Percentiles rank a stretch among this genome's conserved stretches.
phyloP scores from a whole-genome alignment of 92 coral and sea anemone genomes.

The Ricordea florida region DNA sequence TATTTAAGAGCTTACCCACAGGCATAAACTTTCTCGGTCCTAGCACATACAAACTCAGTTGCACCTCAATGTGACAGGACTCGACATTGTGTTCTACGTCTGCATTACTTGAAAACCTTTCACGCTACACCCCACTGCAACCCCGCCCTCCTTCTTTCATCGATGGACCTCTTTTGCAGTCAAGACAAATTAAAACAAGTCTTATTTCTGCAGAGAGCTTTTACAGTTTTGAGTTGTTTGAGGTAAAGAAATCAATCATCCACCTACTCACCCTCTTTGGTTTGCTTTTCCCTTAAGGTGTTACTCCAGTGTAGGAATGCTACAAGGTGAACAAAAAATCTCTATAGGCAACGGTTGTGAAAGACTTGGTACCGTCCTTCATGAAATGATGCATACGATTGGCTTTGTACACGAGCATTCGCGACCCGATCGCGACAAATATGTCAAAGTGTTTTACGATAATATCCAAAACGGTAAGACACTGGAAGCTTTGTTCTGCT shows the following conservation, averaged over 20 bases:
- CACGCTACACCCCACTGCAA: too few relatives aligned
- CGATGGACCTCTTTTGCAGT: not conserved
- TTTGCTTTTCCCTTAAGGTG: conserved; percentile 70
- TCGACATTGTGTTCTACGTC: too few relatives aligned
- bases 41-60: too few relatives aligned
- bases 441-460: conserved; percentile 51
- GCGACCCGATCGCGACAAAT: conserved; percentile 88
- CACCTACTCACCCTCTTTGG: too few relatives aligned
- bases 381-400: conserved; percentile 86
- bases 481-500: not conserved
- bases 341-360: conserved; percentile 95
- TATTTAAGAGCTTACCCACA: too few relatives aligned
- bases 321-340: conserved; percentile 76
- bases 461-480: conserved; percentile 69
- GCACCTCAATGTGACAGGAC: too few relatives aligned
- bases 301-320: conserved; percentile 88
- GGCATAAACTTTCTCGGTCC: too few relatives aligned
- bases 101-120: too few relatives aligned
- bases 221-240: too few relatives aligned
- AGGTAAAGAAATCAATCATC: not conserved
- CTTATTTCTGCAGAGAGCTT: too few relatives aligned
- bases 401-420: conserved; percentile 97
- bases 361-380: conserved; percentile 84
- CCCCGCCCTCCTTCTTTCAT: too few relatives aligned
- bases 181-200: not conserved